Evolutionary conservation across 2,888 invertebrate genomes (phyloP).

Genomic region (Eupsilia transversa): DNA sequence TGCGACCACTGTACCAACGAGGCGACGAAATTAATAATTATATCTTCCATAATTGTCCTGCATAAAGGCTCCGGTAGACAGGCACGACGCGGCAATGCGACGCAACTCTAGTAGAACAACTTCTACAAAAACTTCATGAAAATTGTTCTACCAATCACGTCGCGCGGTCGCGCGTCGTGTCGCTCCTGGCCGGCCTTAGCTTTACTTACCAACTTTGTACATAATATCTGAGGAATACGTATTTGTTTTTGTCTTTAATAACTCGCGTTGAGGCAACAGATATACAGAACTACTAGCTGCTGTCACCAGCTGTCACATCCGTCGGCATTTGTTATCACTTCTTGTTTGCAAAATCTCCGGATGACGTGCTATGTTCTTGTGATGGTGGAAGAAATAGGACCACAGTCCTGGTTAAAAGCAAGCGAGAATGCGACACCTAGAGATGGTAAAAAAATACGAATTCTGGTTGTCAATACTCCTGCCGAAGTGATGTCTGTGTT

Average conservation of each 20-base stretch:
- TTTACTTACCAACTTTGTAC: too few species aligned
- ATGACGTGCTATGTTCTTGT: not conserved
- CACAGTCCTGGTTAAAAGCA: not conserved
- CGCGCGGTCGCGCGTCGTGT: too few species aligned
- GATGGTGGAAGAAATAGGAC: constrained; percentile 22
- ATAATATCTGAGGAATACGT: too few species aligned
- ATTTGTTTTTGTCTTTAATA: not conserved
- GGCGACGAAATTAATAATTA: not conserved
- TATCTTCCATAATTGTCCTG: not conserved
- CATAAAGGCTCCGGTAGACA: too few species aligned
- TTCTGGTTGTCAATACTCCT: not conserved
- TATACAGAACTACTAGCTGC: not conserved
- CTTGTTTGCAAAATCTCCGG: not conserved
- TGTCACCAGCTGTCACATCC: not conserved
- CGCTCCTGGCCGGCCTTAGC: too few species aligned
- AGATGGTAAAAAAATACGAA: not conserved
- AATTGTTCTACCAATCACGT: too few species aligned
- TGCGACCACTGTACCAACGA: too few species aligned
- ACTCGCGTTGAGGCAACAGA: not conserved
- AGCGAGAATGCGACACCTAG: not conserved
- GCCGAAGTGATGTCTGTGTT: not conserved
- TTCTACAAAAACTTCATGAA: too few species aligned
- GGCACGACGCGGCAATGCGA: too few species aligned
- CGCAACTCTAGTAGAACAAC: too few species aligned
- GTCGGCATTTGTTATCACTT: not conserved